Evolutionary conservation across 2,113 vertebrate species (phyloP).

Genomic region (Halichoerus grypus): DNA sequence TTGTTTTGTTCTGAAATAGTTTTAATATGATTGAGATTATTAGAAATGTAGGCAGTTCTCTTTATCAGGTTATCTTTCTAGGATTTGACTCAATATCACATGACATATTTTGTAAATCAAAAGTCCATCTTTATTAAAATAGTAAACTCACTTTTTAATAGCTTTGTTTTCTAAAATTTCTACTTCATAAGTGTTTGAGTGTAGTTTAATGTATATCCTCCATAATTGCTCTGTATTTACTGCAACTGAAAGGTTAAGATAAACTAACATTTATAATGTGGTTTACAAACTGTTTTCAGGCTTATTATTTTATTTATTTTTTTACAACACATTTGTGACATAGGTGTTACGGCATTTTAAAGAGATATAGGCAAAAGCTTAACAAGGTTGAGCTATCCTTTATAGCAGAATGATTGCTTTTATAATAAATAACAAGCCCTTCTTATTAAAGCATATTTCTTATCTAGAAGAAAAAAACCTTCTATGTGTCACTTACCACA

Average conservation of each 20-base stretch:
- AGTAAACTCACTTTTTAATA: neutral
- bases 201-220: neutral
- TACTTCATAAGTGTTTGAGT: neutral
- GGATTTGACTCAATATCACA: neutral
- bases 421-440: neutral
- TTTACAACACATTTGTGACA: neutral
- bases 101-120: neutral
- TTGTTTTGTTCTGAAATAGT: neutral
- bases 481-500: neutral
- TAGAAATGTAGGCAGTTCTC: neutral
- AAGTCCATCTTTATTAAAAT: constrained; percentile 44
- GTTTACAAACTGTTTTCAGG: neutral
- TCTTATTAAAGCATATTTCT: neutral
- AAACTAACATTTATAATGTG: neutral
- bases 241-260: neutral
- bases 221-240: neutral
- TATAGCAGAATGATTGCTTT: neutral
- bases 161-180: neutral
- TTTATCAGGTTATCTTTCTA: constrained; percentile 1
- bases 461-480: neutral
- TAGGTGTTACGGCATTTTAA: neutral
- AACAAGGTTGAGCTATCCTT: neutral
- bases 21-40: neutral
- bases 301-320: neutral
- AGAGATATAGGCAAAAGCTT: neutral